Base-by-base conservation (phyloP, 2,113 vertebrate species). In the Dicentrarchus labrax region DNA sequence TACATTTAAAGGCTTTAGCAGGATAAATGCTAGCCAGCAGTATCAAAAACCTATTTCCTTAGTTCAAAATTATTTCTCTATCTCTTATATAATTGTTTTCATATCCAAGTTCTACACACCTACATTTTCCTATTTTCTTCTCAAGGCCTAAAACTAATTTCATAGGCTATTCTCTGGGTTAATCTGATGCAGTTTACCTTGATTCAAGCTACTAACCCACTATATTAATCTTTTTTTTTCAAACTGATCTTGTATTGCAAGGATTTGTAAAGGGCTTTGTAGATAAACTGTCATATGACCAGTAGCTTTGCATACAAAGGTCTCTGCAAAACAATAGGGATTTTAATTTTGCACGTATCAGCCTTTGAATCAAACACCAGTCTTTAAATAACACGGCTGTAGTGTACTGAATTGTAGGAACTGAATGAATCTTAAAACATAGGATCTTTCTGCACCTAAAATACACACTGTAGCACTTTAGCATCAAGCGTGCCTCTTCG, bases 101-200 rank as follows among this genome's bases (percentile, higher is more conserved):
- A 36, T 21, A 43, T 43, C 21, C 24, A 9, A 19, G 9, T 38
- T 30, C 2, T 17, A 17, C 12, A 22, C 12, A 13, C 5, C 30
- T 15, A 21, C 4, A 13, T 38, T 41, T 69, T 12, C 9, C 3
- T 1, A 11, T 50, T 21, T 50, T 59, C 43, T 65, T 21, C n/a
- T 62, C 60, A n/a, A 64, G 22, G 36, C 16, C 22, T 12, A 36
- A 73, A 67, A 62, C 47, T 11, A 54, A 76, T 76, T 64, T 62
- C 3, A 72, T 53, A 1, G 17, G 4, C 68, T 53, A 36, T 50
- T 39, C 41, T 41, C 5, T 73, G 38, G 47, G 48, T 83, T 48
- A 54, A 76, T 83, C 80, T 51, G 22, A 12, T 75, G 17, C 19
- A 41, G 22, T 54, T 75, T 47, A 72, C 50, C 54, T 82, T 60